phyloP scores from a whole-genome alignment of 2,888 invertebrate genomes.

The Corbicula japonica region DNA sequence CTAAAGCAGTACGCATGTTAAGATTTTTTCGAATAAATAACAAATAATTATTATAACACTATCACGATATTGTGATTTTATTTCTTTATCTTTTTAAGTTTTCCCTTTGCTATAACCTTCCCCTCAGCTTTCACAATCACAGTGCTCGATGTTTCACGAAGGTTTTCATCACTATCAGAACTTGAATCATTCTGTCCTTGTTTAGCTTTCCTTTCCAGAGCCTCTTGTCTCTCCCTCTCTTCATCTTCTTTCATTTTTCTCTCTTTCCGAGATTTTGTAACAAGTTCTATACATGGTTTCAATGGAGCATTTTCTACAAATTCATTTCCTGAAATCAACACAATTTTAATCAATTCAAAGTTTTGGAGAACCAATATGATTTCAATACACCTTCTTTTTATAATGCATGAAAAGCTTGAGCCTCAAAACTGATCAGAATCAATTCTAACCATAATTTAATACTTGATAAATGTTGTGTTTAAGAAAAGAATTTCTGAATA shows the following conservation, averaged over 20 bases:
- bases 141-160: not conserved
- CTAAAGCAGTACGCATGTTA: not conserved
- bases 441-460: not conserved
- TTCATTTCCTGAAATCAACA: slow-evolving; percentile 73
- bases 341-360: not conserved
- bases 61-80: not conserved
- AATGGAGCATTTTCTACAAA: slow-evolving; percentile 79
- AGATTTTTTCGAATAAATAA: not conserved
- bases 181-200: slow-evolving; percentile 18
- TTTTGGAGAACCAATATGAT: not conserved
- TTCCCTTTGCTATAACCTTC: not conserved
- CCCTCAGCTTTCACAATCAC: not conserved
- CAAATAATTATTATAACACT: not conserved
- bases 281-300: slow-evolving; percentile 77
- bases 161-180: slow-evolving; percentile 38
- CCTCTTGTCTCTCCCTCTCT: slow-evolving; percentile 48
- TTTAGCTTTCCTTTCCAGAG: slow-evolving; percentile 34
- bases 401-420: not conserved
- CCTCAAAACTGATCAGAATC: not conserved
- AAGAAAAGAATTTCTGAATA: not conserved
- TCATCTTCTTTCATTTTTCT: slow-evolving; percentile 68
- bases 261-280: slow-evolving; percentile 73
- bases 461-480: not conserved
- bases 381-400: not conserved
- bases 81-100: not conserved